Conservation (phyloP, 2,797 vertebrate genomes). For the Coccyzus lansbergi region DNA sequence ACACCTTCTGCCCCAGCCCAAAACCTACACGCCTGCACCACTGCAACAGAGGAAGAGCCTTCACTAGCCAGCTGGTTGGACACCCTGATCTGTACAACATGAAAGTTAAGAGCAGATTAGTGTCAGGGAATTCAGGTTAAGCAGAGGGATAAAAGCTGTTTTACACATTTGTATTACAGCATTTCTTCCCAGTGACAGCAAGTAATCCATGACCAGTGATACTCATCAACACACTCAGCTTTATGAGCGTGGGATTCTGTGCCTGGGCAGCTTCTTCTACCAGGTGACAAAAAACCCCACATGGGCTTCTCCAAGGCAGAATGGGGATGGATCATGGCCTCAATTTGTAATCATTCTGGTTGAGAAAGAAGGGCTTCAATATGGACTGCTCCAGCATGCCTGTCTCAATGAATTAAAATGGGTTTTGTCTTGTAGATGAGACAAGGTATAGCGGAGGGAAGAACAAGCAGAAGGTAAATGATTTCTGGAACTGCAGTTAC, state of each 20-base stretch:
- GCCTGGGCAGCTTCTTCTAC: background rate
- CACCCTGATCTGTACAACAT: background rate
- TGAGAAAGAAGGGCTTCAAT: background rate
- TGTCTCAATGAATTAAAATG: background rate
- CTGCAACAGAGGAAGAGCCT: background rate
- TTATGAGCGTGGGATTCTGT: background rate
- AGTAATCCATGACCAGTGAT: background rate
- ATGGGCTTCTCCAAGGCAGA: background rate
- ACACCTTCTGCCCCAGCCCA: background rate
- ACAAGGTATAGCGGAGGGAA: background rate
- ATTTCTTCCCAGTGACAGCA: background rate
- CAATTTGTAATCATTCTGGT: background rate
- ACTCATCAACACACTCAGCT: background rate
- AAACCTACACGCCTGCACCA: background rate
- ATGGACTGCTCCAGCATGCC: background rate
- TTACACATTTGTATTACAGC: background rate
- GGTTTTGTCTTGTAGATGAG: accelerated
- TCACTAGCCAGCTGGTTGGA: background rate
- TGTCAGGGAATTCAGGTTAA: background rate
- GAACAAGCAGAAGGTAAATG: background rate
- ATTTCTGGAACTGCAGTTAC: accelerated
- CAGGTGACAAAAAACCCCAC: background rate
- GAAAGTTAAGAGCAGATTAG: background rate
- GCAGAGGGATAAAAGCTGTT: background rate
- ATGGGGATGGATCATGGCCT: background rate